A percentile compares a stretch with the other conserved stretches of the same genome.
These are phyloP conservation scores for Cyclura pinguis DNA, from an alignment of 2,797 vertebrate genomes.

Conservation along the genomic window DNA sequence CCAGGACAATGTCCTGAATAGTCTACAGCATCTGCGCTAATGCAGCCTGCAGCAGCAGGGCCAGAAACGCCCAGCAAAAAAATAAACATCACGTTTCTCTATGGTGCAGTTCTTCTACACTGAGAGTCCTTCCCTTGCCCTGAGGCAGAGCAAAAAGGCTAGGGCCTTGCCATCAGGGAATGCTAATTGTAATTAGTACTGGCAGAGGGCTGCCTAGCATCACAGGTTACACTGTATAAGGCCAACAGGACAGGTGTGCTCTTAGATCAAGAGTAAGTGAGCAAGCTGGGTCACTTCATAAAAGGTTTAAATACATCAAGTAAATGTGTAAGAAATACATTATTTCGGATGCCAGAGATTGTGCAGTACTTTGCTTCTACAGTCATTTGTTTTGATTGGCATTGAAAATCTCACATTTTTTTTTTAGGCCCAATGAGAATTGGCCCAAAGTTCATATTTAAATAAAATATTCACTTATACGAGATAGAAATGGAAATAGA, in stretches of 20 bases:
- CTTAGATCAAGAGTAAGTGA: neutral
- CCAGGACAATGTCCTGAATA: no score
- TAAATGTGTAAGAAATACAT: neutral
- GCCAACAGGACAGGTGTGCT: neutral
- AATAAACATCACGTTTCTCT: no score
- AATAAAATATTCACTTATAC: conserved; percentile 42
- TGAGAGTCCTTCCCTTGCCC: no score
- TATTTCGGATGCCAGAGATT: neutral
- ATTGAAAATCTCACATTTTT: neutral
- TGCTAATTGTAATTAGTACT: no score
- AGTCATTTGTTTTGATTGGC: conserved; percentile 16
- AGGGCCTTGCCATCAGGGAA: no score
- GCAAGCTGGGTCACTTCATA: neutral
- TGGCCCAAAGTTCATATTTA: conserved; percentile 18
- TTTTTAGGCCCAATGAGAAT: conserved; percentile 30
- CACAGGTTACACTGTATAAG: neutral
- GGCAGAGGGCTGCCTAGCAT: neutral
- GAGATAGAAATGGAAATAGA: conserved; percentile 16
- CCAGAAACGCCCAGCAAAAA: no score
- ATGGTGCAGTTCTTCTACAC: no score
- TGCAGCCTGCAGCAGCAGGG: no score
- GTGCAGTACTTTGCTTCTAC: neutral
- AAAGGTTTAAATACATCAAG: neutral
- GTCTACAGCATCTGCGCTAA: no score
- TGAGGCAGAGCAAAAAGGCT: no score